Conservation (phyloP, 2,888 invertebrate genomes). For the Drosophila prostipennis region DNA sequence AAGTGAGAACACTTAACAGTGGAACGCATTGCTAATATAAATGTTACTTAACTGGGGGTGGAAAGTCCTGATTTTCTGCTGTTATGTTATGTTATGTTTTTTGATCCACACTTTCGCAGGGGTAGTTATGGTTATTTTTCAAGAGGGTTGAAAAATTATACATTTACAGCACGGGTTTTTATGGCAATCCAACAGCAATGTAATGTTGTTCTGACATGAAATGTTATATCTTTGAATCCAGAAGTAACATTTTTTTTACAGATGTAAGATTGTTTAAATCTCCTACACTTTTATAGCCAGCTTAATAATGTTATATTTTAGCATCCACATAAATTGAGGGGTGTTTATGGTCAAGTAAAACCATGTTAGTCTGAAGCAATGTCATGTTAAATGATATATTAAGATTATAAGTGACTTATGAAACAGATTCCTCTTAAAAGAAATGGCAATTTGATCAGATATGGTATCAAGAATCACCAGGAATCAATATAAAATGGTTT, state of each 20-base stretch:
- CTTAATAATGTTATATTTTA: background rate
- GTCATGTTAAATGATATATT: background rate
- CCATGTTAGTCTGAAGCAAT: background rate
- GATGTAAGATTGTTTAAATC: background rate
- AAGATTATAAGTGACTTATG: background rate
- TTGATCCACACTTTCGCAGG: background rate
- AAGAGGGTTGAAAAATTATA: too few relatives aligned
- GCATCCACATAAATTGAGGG: conserved; percentile 1
- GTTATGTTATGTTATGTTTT: background rate
- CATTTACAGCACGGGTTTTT: background rate
- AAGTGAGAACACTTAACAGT: conserved; percentile 48
- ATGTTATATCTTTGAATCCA: background rate
- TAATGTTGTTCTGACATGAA: background rate
- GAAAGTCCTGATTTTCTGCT: background rate
- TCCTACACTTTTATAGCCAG: background rate
- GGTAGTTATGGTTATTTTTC: conserved; percentile 3
- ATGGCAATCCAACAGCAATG: background rate
- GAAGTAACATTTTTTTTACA: background rate
- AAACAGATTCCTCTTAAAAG: background rate
- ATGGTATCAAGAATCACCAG: too few relatives aligned
- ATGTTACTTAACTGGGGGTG: background rate
- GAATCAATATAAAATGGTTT: too few relatives aligned
- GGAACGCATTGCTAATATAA: background rate
- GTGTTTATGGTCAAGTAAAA: background rate
- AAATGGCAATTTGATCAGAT: too few relatives aligned